Percentiles rank a stretch among this genome's conserved stretches.
Evolutionary conservation across 2,113 vertebrate genomes (phyloP).

Genomic region (Malurus alboscapulatus): DNA sequence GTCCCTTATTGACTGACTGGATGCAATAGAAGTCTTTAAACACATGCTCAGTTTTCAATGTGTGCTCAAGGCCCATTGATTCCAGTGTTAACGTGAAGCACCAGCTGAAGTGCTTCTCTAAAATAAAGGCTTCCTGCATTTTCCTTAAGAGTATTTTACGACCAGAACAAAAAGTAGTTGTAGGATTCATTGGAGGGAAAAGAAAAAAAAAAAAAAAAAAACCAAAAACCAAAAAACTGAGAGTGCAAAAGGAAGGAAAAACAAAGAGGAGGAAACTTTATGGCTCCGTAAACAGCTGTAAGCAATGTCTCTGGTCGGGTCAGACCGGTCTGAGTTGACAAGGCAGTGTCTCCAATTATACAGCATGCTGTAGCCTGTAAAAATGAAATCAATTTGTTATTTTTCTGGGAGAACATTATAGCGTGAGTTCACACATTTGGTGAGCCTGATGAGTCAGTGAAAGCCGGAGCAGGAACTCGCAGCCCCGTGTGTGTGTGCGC

Average conservation of each 20-base stretch:
- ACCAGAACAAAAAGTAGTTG: background rate
- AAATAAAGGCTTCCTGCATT: background rate
- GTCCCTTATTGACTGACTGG: background rate
- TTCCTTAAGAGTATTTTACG: background rate
- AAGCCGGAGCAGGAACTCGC: background rate
- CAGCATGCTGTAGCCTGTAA: conserved; percentile 72
- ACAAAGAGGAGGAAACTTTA: conserved; percentile 66
- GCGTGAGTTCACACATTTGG: conserved; percentile 63
- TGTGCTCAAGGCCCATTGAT: background rate
- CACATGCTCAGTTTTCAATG: background rate
- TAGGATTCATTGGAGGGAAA: background rate
- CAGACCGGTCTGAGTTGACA: conserved; percentile 73
- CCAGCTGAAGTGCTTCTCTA: background rate
- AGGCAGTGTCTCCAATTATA: conserved; percentile 75
- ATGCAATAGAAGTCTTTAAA: background rate
- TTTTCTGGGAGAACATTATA: conserved; percentile 63
- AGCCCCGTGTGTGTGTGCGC: background rate
- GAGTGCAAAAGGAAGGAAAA: conserved; percentile 55
- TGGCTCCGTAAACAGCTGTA: conserved; percentile 71
- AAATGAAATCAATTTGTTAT: conserved; percentile 75
- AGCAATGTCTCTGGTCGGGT: conserved; percentile 72
- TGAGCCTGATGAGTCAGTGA: conserved; percentile 50
- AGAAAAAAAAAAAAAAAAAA: background rate
- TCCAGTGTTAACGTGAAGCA: background rate
- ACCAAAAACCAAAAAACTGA: no score